A percentile compares a stretch with the other conserved stretches of the same genome.
These are phyloP conservation scores for Diarsia rubi DNA, from an alignment of 2,888 invertebrate genomes.

Conservation along the genomic window DNA sequence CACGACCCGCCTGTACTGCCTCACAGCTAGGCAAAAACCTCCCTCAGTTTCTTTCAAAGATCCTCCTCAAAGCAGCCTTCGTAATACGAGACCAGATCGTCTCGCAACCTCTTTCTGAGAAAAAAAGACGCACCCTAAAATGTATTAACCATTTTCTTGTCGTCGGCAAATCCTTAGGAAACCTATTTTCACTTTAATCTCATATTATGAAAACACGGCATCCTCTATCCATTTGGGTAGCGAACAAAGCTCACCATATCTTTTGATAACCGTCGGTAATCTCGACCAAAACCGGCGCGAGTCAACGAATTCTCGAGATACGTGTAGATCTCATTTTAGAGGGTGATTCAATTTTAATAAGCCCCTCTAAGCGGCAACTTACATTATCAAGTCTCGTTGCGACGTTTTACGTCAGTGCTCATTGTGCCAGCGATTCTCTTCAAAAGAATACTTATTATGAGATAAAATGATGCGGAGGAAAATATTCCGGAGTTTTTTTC, in stretches of 20 bases:
- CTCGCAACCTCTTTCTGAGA: no score
- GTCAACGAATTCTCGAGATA: constrained; percentile 72
- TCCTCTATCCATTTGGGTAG: constrained; percentile 55
- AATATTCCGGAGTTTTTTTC: constrained; percentile 70
- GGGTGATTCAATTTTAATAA: constrained; percentile 82
- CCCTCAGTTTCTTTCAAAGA: no score
- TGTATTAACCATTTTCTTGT: constrained; percentile 14
- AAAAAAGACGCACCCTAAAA: constrained; percentile 20
- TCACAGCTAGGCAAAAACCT: no score
- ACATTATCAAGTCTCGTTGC: constrained; percentile 80
- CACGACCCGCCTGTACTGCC: no score
- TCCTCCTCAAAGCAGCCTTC: no score
- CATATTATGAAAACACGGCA: constrained; percentile 43
- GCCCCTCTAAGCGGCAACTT: constrained; percentile 77
- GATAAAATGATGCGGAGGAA: constrained; percentile 70
- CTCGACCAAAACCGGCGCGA: constrained; percentile 68
- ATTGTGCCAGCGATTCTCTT: constrained; percentile 74
- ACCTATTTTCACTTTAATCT: constrained; percentile 42
- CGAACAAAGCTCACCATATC: constrained; percentile 68
- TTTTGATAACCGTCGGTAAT: constrained; percentile 69
- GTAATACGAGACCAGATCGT: no score
- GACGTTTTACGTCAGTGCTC: constrained; percentile 71
- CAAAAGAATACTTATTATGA: constrained; percentile 77
- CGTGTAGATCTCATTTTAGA: constrained; percentile 75
- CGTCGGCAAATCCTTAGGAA: constrained; percentile 22